Percentiles rank a stretch among this genome's conserved stretches.
Evolutionary conservation across 2,888 invertebrate genomes (phyloP).

Genomic region (Amphiduros pacificus): DNA sequence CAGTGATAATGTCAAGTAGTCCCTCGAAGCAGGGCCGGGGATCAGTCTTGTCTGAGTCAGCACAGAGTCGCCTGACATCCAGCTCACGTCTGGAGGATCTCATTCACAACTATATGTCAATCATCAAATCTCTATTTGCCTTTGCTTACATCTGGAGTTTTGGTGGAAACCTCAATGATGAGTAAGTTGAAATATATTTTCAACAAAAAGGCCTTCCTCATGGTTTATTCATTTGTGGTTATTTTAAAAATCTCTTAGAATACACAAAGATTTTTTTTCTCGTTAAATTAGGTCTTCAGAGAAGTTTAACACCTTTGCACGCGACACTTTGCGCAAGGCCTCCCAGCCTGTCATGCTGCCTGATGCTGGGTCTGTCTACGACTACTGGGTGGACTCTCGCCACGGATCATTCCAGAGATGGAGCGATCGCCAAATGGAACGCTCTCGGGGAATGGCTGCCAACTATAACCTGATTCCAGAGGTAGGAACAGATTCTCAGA

Average conservation of each 20-base stretch:
- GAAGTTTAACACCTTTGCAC: slow-evolving; percentile 52
- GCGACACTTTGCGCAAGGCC: slow-evolving; percentile 48
- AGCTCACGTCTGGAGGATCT: slow-evolving; percentile 45
- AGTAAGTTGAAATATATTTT: slow-evolving; percentile 31
- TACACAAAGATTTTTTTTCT: not conserved
- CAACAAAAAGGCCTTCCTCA: not conserved
- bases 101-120: slow-evolving; percentile 48
- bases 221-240: not conserved
- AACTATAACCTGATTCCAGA: slow-evolving; percentile 49
- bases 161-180: slow-evolving; percentile 55
- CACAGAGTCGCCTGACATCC: slow-evolving; percentile 12
- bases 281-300: slow-evolving; percentile 40
- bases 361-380: slow-evolving; percentile 46
- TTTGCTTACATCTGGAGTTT: slow-evolving; percentile 57
- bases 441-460: slow-evolving; percentile 37
- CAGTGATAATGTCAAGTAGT: no score
- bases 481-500: slow-evolving; percentile 29
- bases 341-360: slow-evolving; percentile 48
- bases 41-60: no score
- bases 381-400: slow-evolving; percentile 46
- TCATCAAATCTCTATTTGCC: slow-evolving; percentile 53
- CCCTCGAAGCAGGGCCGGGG: no score
- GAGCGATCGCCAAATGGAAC: slow-evolving; percentile 44
- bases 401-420: slow-evolving; percentile 44
- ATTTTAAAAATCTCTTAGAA: no score